phyloP scores from a whole-genome alignment of 2,888 invertebrate species.

The Clepsis dumicolana region DNA sequence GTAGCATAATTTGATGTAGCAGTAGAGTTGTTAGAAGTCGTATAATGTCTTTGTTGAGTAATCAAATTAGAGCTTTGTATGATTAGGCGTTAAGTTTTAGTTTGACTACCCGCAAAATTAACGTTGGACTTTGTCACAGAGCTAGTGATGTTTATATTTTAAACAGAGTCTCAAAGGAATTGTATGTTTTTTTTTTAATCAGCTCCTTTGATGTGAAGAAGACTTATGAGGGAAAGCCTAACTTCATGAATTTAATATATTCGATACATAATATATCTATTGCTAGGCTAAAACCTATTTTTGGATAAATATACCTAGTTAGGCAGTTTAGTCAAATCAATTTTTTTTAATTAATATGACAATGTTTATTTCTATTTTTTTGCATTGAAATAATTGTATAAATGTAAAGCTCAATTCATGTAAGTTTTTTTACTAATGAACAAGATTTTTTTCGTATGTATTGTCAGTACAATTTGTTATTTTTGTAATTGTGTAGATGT shows the following conservation, averaged over 20 bases:
- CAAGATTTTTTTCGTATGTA: slow-evolving; percentile 5
- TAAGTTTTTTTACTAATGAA: slow-evolving; percentile 8
- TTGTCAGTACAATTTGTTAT: slow-evolving; percentile 3
- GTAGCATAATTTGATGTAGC: background rate
- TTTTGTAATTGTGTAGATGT: background rate
- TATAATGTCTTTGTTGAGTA: background rate
- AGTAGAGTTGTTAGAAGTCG: background rate
- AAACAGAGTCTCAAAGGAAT: background rate
- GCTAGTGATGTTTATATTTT: background rate
- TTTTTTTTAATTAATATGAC: slow-evolving; percentile 15
- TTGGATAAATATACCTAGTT: background rate
- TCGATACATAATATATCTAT: slow-evolving; percentile 75
- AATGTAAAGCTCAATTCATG: slow-evolving; percentile 4
- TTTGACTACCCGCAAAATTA: background rate
- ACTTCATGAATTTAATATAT: slow-evolving; percentile 65
- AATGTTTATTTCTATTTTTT: slow-evolving; percentile 17
- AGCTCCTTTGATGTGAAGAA: slow-evolving; percentile 45
- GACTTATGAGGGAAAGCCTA: slow-evolving; percentile 44
- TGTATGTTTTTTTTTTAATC: slow-evolving; percentile 29
- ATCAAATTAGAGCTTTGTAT: background rate
- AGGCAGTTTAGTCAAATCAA: background rate
- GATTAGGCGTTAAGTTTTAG: background rate
- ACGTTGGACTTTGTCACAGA: background rate
- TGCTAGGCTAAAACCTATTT: slow-evolving; percentile 50
- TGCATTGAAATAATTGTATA: background rate